Conservation (phyloP, 2,888 invertebrate genomes). For the Zygaena filipendulae region DNA sequence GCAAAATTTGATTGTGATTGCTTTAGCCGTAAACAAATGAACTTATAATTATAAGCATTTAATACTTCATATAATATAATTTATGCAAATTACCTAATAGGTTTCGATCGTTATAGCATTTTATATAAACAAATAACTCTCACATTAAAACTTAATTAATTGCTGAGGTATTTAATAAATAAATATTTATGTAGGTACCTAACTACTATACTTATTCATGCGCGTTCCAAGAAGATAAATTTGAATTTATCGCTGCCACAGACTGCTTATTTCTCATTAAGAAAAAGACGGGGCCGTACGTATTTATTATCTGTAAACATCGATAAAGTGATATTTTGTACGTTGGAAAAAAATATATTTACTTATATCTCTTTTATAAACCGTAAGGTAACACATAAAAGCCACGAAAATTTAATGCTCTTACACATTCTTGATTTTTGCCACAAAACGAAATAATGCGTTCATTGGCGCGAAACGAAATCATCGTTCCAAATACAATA, state of each 20-base stretch:
- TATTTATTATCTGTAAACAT: slow-evolving; percentile 38
- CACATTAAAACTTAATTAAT: slow-evolving; percentile 45
- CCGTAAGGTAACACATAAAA: slow-evolving; percentile 35
- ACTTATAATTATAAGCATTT: too few species aligned
- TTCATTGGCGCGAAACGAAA: slow-evolving; percentile 54
- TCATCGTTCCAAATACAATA: slow-evolving; percentile 45
- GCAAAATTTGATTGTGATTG: too few species aligned
- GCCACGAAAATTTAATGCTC: slow-evolving; percentile 44
- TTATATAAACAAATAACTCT: too few species aligned
- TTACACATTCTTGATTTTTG: slow-evolving; percentile 41
- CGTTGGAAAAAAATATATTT: too few species aligned
- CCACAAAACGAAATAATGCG: slow-evolving; percentile 49
- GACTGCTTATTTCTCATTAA: slow-evolving; percentile 42
- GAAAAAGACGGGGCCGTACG: slow-evolving; percentile 36
- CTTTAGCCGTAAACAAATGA: too few species aligned
- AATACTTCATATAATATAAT: too few species aligned
- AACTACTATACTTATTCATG: slow-evolving; percentile 28
- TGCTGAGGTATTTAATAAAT: slow-evolving; percentile 44
- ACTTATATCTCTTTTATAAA: slow-evolving; percentile 28
- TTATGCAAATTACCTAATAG: too few species aligned
- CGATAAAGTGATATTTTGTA: too few species aligned
- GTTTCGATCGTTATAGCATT: too few species aligned
- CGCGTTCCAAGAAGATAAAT: slow-evolving; percentile 54
- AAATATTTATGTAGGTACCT: slow-evolving; percentile 39
- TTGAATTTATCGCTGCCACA: slow-evolving; percentile 44